A percentile compares a stretch with the other conserved stretches of the same genome.
phyloP scores from a whole-genome alignment of 2,888 invertebrate genomes.

The Busseola fusca region DNA sequence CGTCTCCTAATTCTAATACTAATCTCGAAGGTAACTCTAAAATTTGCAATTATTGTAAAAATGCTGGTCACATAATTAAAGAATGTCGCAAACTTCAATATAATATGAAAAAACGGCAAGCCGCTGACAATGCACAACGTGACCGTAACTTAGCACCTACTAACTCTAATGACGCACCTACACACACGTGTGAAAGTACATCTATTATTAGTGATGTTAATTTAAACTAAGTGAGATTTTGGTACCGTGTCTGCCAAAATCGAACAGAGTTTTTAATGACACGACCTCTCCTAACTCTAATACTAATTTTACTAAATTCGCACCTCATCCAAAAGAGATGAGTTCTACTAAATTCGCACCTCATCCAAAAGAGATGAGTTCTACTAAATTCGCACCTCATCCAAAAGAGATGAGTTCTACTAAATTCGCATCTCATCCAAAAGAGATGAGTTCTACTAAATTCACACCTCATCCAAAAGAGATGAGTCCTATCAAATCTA shows the following conservation, averaged over 20 bases:
- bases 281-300: conserved; percentile 1
- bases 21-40: background rate
- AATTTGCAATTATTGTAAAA: conserved; percentile 8
- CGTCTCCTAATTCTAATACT: too few relatives aligned
- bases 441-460: too few relatives aligned
- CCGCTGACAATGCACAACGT: conserved; percentile 8
- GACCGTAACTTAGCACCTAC: conserved; percentile 8
- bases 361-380: too few relatives aligned
- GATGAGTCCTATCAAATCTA: background rate
- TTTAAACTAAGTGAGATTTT: conserved; percentile 2
- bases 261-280: background rate
- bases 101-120: background rate
- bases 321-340: too few relatives aligned
- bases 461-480: too few relatives aligned
- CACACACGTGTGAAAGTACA: background rate
- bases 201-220: background rate
- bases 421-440: too few relatives aligned
- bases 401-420: too few relatives aligned
- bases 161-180: conserved; percentile 6
- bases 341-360: too few relatives aligned
- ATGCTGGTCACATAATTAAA: conserved; percentile 2
- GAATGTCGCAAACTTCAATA: too few relatives aligned
- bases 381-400: too few relatives aligned
- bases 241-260: conserved; percentile 12
- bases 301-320: background rate